Evolutionary conservation across 23 tunicate species (phyloP).

Genomic region (Oikopleura albicans): DNA sequence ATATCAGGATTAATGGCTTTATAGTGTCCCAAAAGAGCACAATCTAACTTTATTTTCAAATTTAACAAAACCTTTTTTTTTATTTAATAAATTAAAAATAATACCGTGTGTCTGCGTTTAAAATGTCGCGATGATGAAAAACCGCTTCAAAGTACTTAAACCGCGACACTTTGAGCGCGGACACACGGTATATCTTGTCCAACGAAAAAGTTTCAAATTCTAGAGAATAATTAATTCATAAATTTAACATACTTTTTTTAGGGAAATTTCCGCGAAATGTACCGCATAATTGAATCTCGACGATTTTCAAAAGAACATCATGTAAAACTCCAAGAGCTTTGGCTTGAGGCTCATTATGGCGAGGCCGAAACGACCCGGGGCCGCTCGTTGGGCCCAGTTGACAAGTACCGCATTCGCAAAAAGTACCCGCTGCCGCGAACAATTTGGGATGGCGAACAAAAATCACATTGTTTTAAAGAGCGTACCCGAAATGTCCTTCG

Average conservation of each 20-base stretch:
- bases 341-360: constrained; percentile 89
- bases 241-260: not conserved
- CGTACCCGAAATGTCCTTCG: constrained; percentile 63
- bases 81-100: too few relatives aligned
- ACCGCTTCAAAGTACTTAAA: too few relatives aligned
- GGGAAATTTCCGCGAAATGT: constrained; percentile 14
- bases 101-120: too few relatives aligned
- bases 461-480: constrained; percentile 83
- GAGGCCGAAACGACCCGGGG: constrained; percentile 69
- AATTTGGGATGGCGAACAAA: constrained; percentile 97
- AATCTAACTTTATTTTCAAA: too few relatives aligned
- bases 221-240: too few relatives aligned
- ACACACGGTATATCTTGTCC: too few relatives aligned
- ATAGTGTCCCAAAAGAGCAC: too few relatives aligned
- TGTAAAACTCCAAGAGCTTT: constrained; percentile 37
- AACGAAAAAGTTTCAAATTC: too few relatives aligned
- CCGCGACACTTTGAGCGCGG: too few relatives aligned
- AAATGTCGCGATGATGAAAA: too few relatives aligned
- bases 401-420: constrained; percentile 84
- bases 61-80: not conserved
- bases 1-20: too few relatives aligned
- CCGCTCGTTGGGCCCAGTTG: constrained; percentile 76
- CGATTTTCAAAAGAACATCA: not conserved
- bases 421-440: constrained; percentile 89
- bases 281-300: not conserved